Base-by-base conservation (phyloP, 1,140 invertebrate genomes). In the Bombus breviceps region DNA sequence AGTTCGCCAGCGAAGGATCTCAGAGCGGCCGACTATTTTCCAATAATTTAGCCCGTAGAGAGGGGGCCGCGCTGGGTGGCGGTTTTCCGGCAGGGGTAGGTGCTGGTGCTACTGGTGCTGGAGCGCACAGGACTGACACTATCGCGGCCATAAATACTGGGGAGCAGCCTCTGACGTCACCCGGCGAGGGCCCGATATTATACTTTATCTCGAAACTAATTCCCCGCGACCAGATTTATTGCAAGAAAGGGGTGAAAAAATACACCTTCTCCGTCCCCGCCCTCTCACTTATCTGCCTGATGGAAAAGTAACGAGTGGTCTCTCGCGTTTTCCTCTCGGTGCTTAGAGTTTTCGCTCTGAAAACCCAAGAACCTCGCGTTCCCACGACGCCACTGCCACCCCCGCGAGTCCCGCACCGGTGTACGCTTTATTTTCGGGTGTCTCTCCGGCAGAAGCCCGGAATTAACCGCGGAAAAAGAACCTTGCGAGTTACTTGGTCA, bases 201-300 rank as follows among this genome's bases (percentile, higher is more conserved):
- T 93, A 93, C 93, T 93, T 93, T 93, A 93, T 93, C 93, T 93
- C 92, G 89, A 93, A 93, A 93, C 93, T 93, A 93, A 93, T 93
- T 93, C 93, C 90, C 93, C 91, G 92, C 92, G 92, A 90, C 89
- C 92, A 93, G 93, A 93, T 93, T 93, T 93, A 93, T 93, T 93
- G 92, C 93, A 93, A 93, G 92, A 93, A 91, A 91, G 91, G 92
- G 92, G 92, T 90, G 89, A 93, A 93, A 93, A 93, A 93, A 93
- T 92, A 92, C 84, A 86, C 82, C 81, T 80, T 86, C 86, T 81
- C 80, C 79, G 76, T 82, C 73, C 66, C 80, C 78, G 73, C 73
- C 83, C 72, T n/a, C 64, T 53, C 43, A 89, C 76, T 93, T 93
- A 93, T 93, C 92, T 90, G 88, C 71, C 88, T 88, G 90, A 93